Evolutionary conservation across 2,888 invertebrate species (phyloP), one percentile per base, ranked within the genome.

Genomic region (Parnassius orleans): DNA sequence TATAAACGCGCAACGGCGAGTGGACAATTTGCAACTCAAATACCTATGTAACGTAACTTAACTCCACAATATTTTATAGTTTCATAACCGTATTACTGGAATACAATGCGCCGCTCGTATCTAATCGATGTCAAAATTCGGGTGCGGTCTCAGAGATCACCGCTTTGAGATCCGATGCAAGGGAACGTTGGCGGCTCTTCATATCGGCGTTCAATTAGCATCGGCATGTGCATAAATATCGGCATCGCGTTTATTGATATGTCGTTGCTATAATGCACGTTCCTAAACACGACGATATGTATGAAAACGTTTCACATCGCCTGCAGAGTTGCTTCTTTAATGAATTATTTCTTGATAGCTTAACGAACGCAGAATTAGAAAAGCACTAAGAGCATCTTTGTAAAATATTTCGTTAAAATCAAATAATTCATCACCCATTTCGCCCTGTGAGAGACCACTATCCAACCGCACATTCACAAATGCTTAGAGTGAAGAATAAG

Each of bases 61-160:
- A 87, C 84, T 85, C 86, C 83, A 84, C 85, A 86, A 87, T 87
- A 87, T 86, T 86, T 87, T 87, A 87, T 87, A 87, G 84, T 90
- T 90, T 89, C 87, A 90, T 87, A 89, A 90, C 81, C 81, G 81
- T 82, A 80, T 85, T 82, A 85, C 83, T 86, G 80, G 85, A 87
- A 87, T 87, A 86, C 83, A 75, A 83, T 77, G 80, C 80, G 79
- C 80, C 80, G 78, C 73, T 85, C 77, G 77, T 78, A 76, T 84
- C 82, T 84, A 86, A 85, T 85, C 83, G 84, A 81, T 84, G 85
- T 87, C 87, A 87, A 86, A 87, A 87, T 84, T 87, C 85, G 83
- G 57, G 41, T 19, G 42, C 50, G 19, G n/a, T 24, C 43, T 19
- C 10, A 5, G 19, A 42, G 19, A 50, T 15, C 50, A 50, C 9